Conservation (phyloP, 2,113 vertebrate species). For the Tylochromis polylepis region DNA sequence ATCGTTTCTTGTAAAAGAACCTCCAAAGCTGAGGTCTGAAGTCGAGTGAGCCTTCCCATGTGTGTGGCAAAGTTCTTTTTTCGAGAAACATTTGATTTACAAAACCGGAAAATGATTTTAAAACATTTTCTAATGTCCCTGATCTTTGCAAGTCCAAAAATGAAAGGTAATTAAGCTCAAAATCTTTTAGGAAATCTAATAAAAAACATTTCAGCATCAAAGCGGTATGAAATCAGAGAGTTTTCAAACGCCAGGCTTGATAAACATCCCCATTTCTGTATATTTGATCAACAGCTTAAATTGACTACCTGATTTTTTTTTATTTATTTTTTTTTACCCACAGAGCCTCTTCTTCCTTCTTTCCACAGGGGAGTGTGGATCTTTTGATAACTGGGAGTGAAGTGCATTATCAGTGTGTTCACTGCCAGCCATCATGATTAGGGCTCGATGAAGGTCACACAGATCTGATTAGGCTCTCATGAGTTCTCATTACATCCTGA, state of each 20-base stretch:
- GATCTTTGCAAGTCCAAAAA: neutral
- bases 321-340: neutral
- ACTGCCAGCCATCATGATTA: conserved; percentile 69
- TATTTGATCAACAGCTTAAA: conserved; percentile 35
- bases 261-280: neutral
- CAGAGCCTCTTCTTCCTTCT: conserved; percentile 29
- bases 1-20: neutral
- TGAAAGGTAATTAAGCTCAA: neutral
- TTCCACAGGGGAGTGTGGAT: conserved; percentile 56
- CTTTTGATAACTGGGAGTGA: conserved; percentile 65
- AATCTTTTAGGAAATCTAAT: neutral
- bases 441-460: conserved; percentile 61
- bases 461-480: conserved; percentile 70
- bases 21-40: neutral
- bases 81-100: neutral
- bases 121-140: neutral
- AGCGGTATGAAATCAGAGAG: neutral
- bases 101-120: neutral
- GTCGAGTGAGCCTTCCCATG: neutral
- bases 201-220: neutral
- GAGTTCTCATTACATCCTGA: conserved; percentile 63
- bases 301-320: neutral
- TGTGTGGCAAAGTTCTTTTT: neutral
- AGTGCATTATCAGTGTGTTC: conserved; percentile 72
- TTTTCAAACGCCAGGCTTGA: neutral